These are phyloP conservation scores for Onychorhynchus coronatus DNA, from an alignment of 2,113 vertebrate species.

Conservation along the genomic window DNA sequence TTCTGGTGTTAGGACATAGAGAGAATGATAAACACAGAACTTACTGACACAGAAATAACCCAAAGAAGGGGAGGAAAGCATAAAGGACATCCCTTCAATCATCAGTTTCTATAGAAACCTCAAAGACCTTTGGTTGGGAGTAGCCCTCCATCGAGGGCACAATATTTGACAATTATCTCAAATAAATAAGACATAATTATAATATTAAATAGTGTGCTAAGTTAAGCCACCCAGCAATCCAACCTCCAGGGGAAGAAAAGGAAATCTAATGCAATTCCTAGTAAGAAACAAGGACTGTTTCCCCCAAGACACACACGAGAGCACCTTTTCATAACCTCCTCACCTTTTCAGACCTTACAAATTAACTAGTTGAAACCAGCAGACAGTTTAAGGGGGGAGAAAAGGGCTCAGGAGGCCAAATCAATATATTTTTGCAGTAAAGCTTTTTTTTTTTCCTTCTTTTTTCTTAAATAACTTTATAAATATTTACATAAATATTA, in stretches of 20 bases:
- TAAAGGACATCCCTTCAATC: conserved; percentile 76
- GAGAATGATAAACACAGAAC: conserved; percentile 68
- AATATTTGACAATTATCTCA: conserved; percentile 80
- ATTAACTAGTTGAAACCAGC: conserved; percentile 65
- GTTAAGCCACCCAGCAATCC: conserved; percentile 71
- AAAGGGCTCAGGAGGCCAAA: conserved; percentile 61
- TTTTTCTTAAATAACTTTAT: conserved; percentile 67
- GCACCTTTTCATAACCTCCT: conserved; percentile 54
- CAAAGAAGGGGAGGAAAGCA: conserved; percentile 72
- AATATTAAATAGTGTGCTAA: conserved; percentile 77
- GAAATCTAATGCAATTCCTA: conserved; percentile 61
- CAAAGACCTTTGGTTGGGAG: conserved; percentile 83
- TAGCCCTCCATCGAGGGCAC: conserved; percentile 84
- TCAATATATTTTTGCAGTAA: conserved; percentile 59
- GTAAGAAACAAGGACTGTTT: conserved; percentile 70
- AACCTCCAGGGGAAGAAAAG: conserved; percentile 70
- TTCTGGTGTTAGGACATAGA: conserved; percentile 49
- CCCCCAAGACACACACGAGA: conserved; percentile 67
- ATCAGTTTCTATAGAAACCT: conserved; percentile 85
- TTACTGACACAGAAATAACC: conserved; percentile 77
- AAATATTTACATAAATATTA: conserved; percentile 72
- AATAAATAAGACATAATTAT: conserved; percentile 81
- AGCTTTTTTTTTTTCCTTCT: neutral
- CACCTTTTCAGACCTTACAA: conserved; percentile 66
- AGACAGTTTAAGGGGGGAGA: conserved; percentile 45